These are phyloP conservation scores for Cerceris ruficornis DNA, from an alignment of 2,888 invertebrate species.

Conservation along the genomic window DNA sequence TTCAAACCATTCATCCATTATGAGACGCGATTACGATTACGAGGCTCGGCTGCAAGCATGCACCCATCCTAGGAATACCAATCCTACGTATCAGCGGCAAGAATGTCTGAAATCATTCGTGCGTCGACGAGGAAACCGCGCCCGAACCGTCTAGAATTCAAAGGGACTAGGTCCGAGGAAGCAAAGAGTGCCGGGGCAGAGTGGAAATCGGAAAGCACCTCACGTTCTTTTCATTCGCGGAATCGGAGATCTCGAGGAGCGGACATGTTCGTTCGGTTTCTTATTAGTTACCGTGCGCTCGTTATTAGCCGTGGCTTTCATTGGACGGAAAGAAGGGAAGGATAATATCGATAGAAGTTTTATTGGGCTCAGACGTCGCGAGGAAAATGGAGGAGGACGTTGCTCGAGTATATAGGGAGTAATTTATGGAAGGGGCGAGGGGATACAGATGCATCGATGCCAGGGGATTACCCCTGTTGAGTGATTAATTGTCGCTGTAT, in stretches of 20 bases:
- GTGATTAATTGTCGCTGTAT: slow-evolving; percentile 61
- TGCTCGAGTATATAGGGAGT: slow-evolving; percentile 15
- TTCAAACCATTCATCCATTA: too few species aligned
- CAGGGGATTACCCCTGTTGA: slow-evolving; percentile 46
- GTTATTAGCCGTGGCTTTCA: slow-evolving; percentile 18
- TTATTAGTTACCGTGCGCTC: slow-evolving; percentile 12
- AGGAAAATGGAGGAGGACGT: slow-evolving; percentile 9
- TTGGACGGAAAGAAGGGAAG: slow-evolving; percentile 10
- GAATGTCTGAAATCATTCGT: background rate
- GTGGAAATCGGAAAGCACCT: slow-evolving; percentile 43
- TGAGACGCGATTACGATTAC: too few species aligned
- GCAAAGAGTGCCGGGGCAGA: background rate
- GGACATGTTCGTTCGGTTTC: slow-evolving; percentile 21
- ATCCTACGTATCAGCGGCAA: background rate
- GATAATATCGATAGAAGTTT: slow-evolving; percentile 17
- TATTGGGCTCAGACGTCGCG: slow-evolving; percentile 7
- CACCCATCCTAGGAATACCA: too few species aligned
- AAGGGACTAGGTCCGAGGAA: slow-evolving; percentile 7
- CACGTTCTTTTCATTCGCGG: slow-evolving; percentile 40
- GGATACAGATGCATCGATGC: slow-evolving; percentile 49
- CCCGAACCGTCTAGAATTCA: too few species aligned
- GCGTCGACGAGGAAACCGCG: background rate
- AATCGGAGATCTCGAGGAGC: slow-evolving; percentile 15
- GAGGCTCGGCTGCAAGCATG: too few species aligned
- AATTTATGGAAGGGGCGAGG: slow-evolving; percentile 47